Evolutionary conservation across 2,888 invertebrate genomes (phyloP).

Genomic region (Flexamia atlantica): DNA sequence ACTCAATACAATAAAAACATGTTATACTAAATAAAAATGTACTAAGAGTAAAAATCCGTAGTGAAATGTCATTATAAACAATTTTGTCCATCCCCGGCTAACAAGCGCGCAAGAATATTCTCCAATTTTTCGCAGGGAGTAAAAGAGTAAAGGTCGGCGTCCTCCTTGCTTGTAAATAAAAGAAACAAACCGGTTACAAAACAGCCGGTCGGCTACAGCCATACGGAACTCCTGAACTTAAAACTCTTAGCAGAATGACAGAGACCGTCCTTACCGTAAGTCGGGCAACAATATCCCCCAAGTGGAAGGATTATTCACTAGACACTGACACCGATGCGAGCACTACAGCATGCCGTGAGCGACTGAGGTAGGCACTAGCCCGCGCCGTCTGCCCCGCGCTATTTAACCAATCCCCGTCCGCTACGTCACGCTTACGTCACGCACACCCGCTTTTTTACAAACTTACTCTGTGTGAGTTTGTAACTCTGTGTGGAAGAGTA

Average conservation of each 20-base stretch:
- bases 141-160: conserved; percentile 34
- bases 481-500: background rate
- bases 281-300: conserved; percentile 26
- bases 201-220: background rate
- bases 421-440: conserved; percentile 52
- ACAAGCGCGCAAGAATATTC: too few species aligned
- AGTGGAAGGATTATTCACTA: background rate
- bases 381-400: conserved; percentile 9
- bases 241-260: background rate
- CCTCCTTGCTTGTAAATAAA: conserved; percentile 16
- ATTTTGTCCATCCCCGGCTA: too few species aligned
- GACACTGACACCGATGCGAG: conserved; percentile 2
- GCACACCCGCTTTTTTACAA: conserved; percentile 36
- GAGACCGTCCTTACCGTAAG: conserved; percentile 2
- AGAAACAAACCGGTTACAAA: conserved; percentile 26
- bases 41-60: too few species aligned
- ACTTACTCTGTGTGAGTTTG: background rate
- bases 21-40: too few species aligned
- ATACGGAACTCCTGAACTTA: background rate
- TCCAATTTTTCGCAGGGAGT: too few species aligned
- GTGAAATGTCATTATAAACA: too few species aligned
- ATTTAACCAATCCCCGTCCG: conserved; percentile 59
- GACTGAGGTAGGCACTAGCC: conserved; percentile 20
- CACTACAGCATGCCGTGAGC: conserved; percentile 28
- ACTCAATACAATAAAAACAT: too few species aligned